These are phyloP conservation scores for Euplexia lucipara DNA, from an alignment of 2,888 invertebrate species.

Conservation along the genomic window DNA sequence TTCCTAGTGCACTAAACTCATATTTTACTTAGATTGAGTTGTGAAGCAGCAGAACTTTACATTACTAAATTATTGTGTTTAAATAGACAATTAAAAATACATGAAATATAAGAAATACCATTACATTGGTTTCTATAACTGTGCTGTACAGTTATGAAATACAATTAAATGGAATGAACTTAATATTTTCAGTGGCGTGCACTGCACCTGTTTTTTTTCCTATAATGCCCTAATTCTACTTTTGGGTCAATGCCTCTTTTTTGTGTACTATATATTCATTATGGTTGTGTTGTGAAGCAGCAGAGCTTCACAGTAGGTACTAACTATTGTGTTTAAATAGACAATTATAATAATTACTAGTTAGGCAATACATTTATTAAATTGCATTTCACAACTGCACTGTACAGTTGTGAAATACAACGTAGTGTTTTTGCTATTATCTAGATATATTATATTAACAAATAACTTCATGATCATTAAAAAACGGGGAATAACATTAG, in stretches of 20 bases:
- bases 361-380: no score
- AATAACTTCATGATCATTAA: conserved; percentile 15
- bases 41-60: no score
- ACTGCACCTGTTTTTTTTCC: conserved; percentile 66
- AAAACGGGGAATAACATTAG: conserved; percentile 2
- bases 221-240: conserved; percentile 65
- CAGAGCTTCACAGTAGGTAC: conserved; percentile 1
- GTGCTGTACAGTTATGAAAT: no score
- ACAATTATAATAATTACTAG: conserved; percentile 27
- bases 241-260: conserved; percentile 60
- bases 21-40: no score
- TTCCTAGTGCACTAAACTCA: no score
- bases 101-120: no score
- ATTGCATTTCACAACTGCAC: no score
- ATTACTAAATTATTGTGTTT: no score
- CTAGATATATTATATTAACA: conserved; percentile 9
- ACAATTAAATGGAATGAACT: no score
- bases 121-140: no score
- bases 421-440: conserved; percentile 17
- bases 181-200: conserved; percentile 58
- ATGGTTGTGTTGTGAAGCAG: neutral
- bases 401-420: conserved; percentile 23
- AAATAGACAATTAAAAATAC: no score
- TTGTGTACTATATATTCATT: conserved; percentile 59
- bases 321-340: conserved; percentile 12